These are phyloP conservation scores for Neoaliturus tenellus DNA, from an alignment of 2,888 invertebrate species.

Conservation along the genomic window DNA sequence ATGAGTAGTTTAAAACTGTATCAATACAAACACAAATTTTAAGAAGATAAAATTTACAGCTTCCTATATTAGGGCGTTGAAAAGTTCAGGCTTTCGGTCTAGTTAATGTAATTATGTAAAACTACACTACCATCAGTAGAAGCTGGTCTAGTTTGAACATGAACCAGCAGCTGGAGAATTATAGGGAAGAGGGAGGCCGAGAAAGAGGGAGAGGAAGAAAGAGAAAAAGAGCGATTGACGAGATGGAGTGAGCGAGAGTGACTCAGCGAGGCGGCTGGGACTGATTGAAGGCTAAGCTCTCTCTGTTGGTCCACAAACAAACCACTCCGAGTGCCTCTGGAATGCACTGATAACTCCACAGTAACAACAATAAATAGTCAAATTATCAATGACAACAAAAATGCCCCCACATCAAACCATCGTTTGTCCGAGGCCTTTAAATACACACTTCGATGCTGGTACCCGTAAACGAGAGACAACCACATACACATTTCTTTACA, in stretches of 20 bases:
- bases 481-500: too few species aligned
- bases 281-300: constrained; percentile 18
- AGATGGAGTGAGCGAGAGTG: background rate
- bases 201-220: too few species aligned
- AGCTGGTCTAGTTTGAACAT: background rate
- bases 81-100: too few species aligned
- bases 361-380: constrained; percentile 33
- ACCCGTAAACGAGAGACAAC: too few species aligned
- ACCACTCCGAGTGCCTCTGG: constrained; percentile 13
- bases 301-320: constrained; percentile 40
- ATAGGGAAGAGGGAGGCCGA: too few species aligned
- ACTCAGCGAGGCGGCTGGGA: background rate
- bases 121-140: background rate
- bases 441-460: too few species aligned
- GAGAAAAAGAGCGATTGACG: background rate
- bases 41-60: too few species aligned
- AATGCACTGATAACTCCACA: constrained; percentile 27
- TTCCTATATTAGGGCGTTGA: too few species aligned
- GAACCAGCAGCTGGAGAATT: background rate
- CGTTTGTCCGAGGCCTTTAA: too few species aligned
- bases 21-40: too few species aligned
- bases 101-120: too few species aligned
- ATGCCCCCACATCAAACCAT: background rate
- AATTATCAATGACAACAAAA: constrained; percentile 4
- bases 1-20: too few species aligned